Conservation (phyloP, 2,797 vertebrate species). For the Urosaurus nigricauda region DNA sequence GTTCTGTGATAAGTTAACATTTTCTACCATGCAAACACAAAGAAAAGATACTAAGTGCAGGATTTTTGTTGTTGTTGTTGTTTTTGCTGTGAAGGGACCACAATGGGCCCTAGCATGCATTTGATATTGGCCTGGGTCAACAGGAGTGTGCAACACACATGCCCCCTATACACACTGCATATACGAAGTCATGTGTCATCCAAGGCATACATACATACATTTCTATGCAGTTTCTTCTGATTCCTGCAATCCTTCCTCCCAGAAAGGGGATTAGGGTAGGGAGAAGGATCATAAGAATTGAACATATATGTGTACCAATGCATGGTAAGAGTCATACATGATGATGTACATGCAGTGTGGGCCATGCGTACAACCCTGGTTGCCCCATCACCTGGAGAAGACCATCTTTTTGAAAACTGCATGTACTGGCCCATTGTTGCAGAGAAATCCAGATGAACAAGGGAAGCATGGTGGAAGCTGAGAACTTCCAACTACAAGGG, state of each 20-base stretch:
- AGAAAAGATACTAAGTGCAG: neutral
- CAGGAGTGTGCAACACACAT: neutral
- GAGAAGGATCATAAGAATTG: neutral
- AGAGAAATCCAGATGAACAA: neutral
- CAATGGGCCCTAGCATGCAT: neutral
- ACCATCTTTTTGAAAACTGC: neutral
- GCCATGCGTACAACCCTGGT: neutral
- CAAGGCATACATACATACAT: neutral
- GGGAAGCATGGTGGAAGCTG: neutral
- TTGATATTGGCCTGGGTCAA: neutral
- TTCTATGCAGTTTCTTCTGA: neutral
- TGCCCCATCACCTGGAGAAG: neutral
- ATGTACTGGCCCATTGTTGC: neutral
- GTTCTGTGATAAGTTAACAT: neutral
- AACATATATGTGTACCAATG: neutral
- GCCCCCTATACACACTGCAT: neutral
- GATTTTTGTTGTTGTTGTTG: too few relatives aligned
- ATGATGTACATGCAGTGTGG: neutral
- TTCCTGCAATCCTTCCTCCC: neutral
- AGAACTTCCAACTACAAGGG: slow-evolving; percentile 10
- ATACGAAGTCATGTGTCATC: neutral
- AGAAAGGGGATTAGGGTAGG: neutral
- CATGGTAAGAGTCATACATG: neutral
- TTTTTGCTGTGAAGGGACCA: neutral
- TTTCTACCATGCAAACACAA: neutral